Evolutionary conservation across 1,140 invertebrate species (phyloP), one percentile per base, ranked within the genome.

Genomic region (Orussus abietinus): DNA sequence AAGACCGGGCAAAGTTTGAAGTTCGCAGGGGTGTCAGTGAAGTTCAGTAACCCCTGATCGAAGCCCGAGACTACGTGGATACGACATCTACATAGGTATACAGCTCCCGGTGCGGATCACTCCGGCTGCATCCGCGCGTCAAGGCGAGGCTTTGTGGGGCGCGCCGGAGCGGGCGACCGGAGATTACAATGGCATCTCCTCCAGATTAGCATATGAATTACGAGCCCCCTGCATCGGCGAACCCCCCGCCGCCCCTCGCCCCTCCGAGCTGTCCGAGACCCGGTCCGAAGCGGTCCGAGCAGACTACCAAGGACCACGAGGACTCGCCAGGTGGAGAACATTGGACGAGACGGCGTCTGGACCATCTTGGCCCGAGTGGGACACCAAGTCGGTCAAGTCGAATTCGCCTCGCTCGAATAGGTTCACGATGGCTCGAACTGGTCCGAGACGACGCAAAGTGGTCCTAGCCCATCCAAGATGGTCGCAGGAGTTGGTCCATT

Each of bases 161-260:
- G 49, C 51, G 56, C 42, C 47, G 55, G 64, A 54, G 58, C 57
- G 49, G 51, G 61, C 59, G 65, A 66, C 69, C 66, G 66, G 69
- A 72, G 67, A 72, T 72, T 71, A 72, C 69, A 72, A 72, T 72
- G 68, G 65, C 65, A 72, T 72, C 67, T 69, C 59, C 62, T 60
- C 64, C 42, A 67, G 65, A 70, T 72, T 72, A 72, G 66, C 67
- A 71, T 72, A 69, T 71, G 69, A 72, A 71, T 72, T 71, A 69
- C 62, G 68, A 59, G 35, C 37, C 51, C 47, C 38, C 51, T 47
- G n/a, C 38, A 30, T 45, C 6, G 6, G 22, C 45, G 53, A 22
- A 31, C 38, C 32, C 38, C 41, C 42, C 46, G 21, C 25, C 22
- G 33, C 33, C 35, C 36, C 30, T 42, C 45, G 30, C 25, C 33